Percentiles rank a stretch among this genome's conserved stretches.
Evolutionary conservation across 64 coral and sea anemone species (phyloP).

Genomic region (Montipora efflorescens): DNA sequence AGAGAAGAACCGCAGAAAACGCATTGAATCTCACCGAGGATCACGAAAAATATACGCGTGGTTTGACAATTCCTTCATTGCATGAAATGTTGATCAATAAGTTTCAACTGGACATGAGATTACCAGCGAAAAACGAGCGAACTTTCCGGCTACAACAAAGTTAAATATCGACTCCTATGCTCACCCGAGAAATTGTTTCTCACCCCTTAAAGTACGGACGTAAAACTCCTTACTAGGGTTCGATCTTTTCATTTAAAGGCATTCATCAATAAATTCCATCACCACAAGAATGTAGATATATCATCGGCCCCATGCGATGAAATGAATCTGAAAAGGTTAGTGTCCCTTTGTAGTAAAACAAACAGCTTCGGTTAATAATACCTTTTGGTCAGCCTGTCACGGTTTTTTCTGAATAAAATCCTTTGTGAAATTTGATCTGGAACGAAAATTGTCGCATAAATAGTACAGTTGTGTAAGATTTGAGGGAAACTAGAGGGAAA

Average conservation of each 20-base stretch:
- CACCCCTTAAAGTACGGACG: background rate
- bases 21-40: background rate
- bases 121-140: background rate
- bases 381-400: background rate
- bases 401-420: background rate
- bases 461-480: background rate
- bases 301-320: constrained; percentile 11
- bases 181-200: background rate
- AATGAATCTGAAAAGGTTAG: constrained; percentile 6
- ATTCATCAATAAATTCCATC: constrained; percentile 13
- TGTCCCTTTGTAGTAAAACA: background rate
- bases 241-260: background rate
- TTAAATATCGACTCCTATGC: background rate
- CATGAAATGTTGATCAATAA: background rate
- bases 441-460: background rate
- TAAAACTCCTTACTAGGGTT: too few relatives aligned
- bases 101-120: background rate
- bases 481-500: background rate
- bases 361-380: background rate
- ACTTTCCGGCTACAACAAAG: background rate
- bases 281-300: constrained; percentile 18
- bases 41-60: too few relatives aligned
- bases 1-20: constrained; percentile 24
- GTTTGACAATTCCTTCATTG: background rate
- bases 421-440: background rate